Evolutionary conservation across 2,888 invertebrate genomes (phyloP).

Genomic region (Hanleya hanleyi): DNA sequence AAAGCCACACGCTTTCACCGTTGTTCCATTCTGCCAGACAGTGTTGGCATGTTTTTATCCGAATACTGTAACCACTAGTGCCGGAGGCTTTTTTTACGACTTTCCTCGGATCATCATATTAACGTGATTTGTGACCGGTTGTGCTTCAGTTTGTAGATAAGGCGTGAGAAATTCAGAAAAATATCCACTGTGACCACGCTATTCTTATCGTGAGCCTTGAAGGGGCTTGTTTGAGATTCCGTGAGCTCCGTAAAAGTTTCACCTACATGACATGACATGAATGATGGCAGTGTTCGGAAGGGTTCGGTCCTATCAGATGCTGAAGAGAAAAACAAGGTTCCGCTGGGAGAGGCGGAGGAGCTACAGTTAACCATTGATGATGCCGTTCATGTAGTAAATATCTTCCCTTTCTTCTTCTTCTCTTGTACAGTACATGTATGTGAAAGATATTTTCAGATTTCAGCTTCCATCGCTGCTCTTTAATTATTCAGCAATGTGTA

Average conservation of each 20-base stretch:
- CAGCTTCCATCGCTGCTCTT: no score
- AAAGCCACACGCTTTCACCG: no score
- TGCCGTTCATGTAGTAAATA: slow-evolving; percentile 34
- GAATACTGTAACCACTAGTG: not conserved
- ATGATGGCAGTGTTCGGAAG: slow-evolving; percentile 6
- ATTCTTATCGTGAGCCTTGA: not conserved
- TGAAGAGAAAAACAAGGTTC: slow-evolving; percentile 17
- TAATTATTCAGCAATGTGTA: no score
- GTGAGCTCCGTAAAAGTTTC: not conserved
- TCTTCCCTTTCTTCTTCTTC: not conserved
- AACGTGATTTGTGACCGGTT: no score
- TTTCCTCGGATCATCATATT: no score
- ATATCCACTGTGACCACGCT: not conserved
- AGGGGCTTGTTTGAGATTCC: not conserved
- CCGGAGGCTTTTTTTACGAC: no score
- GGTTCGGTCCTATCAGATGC: slow-evolving; percentile 11
- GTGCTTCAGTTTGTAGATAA: not conserved
- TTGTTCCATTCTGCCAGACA: no score
- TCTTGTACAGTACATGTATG: not conserved
- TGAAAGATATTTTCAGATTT: no score
- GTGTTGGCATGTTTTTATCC: no score
- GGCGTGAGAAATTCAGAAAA: no score
- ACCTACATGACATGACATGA: slow-evolving; percentile 7
- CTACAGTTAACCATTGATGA: slow-evolving; percentile 25
- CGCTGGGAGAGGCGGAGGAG: slow-evolving; percentile 20